These are phyloP conservation scores for Triplophysa rosa DNA, from an alignment of 2,113 vertebrate species.

Conservation along the genomic window DNA sequence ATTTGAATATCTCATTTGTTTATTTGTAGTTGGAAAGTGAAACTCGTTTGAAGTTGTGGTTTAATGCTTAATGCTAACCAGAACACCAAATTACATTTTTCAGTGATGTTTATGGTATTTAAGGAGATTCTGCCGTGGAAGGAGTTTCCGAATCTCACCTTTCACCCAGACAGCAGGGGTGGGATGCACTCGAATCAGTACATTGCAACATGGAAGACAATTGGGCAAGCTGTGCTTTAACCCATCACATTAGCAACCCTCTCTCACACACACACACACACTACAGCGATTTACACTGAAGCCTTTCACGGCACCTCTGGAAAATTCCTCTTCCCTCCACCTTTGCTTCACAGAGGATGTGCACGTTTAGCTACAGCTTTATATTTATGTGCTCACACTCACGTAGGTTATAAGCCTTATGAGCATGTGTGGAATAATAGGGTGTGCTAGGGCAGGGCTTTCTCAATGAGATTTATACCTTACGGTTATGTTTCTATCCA, in stretches of 20 bases:
- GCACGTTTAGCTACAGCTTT: constrained; percentile 16
- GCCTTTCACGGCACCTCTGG: constrained; percentile 46
- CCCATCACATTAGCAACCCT: constrained; percentile 53
- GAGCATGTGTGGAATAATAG: background rate
- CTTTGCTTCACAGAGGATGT: constrained; percentile 42
- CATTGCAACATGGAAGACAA: constrained; percentile 42
- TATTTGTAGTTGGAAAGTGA: background rate
- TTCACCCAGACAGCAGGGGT: constrained; percentile 25
- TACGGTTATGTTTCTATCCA: background rate
- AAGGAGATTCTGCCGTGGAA: background rate
- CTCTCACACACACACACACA: background rate
- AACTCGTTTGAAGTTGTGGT: background rate
- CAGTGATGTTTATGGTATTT: background rate
- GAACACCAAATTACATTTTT: too few species aligned
- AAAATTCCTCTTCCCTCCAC: constrained; percentile 49
- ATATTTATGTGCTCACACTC: background rate
- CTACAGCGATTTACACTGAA: constrained; percentile 9
- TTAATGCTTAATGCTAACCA: too few species aligned
- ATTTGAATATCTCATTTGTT: background rate
- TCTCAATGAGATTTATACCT: background rate
- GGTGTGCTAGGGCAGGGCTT: constrained; percentile 8
- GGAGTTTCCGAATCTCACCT: constrained; percentile 38
- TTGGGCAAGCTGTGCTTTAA: constrained; percentile 60
- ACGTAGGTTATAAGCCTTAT: constrained; percentile 15
- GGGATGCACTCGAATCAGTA: constrained; percentile 11